Evolutionary conservation across 2,888 invertebrate genomes (phyloP), one percentile per base, ranked within the genome.

Genomic region (Watsonalla cultraria): DNA sequence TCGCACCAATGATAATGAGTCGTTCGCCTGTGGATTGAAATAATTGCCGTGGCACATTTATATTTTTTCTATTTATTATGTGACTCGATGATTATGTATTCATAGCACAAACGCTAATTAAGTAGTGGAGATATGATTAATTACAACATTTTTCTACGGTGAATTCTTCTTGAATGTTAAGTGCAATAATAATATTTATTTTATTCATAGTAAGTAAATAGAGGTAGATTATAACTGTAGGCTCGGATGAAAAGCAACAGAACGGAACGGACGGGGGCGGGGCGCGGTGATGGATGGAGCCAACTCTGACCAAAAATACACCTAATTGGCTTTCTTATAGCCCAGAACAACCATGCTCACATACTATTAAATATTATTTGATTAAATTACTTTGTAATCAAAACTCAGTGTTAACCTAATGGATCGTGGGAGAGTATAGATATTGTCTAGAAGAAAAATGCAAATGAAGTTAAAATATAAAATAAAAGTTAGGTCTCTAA

Each of bases 321-420:
- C 76, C 79, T 85, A 87, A 86, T 86, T 86, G 86, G 86, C 82
- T 84, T 86, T 82, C 78, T 76, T 78, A 78, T 82, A 78, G 75
- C 68, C 69, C 65, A 57, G 62, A 65, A 58, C 56, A 63, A 80
- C 78, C 78, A 61, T 58, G 62, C 67, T 65, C 67, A 65, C 66
- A 63, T 37, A 53, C 37, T 39, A 47, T 51, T 47, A 45, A 51
- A 53, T 53, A 47, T 66, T 61, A 64, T 69, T 68, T 65, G 67
- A 68, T 69, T 67, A 68, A 63, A 46, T 15, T 51, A 45, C 47
- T 51, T 5, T 51, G 48, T 42, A 46, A 54, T 50, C 39, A 14
- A 11, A 51, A 54, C 46, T 46, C 46, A 39, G 34, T 11, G 42
- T 42, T 42, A 42, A 42, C 11, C 42, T 42, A 7, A 37, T 37